Base-by-base conservation (phyloP, 2,888 invertebrate species). In the Scaptomyza parva region DNA sequence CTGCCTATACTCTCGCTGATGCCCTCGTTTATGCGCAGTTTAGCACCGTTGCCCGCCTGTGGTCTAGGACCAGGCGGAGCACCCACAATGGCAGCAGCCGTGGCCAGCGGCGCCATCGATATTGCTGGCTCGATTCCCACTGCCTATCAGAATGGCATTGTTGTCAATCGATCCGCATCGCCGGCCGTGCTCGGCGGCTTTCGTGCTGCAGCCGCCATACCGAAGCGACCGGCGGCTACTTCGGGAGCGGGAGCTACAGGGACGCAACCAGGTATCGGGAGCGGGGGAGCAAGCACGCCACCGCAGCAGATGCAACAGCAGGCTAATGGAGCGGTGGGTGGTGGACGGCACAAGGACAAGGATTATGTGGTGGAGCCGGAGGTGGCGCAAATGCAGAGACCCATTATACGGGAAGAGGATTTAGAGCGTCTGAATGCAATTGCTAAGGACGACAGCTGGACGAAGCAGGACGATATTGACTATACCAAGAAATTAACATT, bases 401-500 rank as follows among this genome's bases (percentile, higher is more conserved):
- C 98, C 66, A 98, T 98, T 76, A 97, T 98, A 80, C 96, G 96
- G 82, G 97, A 98, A 89, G 97, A 98, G 90, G 97, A 98, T 91
- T 93, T 98, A 85, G 96, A 96, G 88, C 96, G 96, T 63, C 95
- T 98, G 93, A 98, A 98, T 92, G 96, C 97, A 89, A 96, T 98
- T 79, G 94, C 96, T 43, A 95, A 96, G 85, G 96, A 97, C 89
- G 95, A 96, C 87, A 97, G 97, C 70, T 98, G 98, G 98, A 96
- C 97, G 62, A 95, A 96, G 78, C 95, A 97, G 88, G 97, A 97
- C 90, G 97, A 97, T 91, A 97, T 98, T 90, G 98, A 98, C 92
- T 98, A 98, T 90, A 97, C 97, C 93, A 97, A 97, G 93, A 98
- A 97, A 92, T 92, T 98, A 90, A 96, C 96, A 77, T 98, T 98